Evolutionary conservation across 2,113 vertebrate species (phyloP).

Genomic region (Scophthalmus maximus): DNA sequence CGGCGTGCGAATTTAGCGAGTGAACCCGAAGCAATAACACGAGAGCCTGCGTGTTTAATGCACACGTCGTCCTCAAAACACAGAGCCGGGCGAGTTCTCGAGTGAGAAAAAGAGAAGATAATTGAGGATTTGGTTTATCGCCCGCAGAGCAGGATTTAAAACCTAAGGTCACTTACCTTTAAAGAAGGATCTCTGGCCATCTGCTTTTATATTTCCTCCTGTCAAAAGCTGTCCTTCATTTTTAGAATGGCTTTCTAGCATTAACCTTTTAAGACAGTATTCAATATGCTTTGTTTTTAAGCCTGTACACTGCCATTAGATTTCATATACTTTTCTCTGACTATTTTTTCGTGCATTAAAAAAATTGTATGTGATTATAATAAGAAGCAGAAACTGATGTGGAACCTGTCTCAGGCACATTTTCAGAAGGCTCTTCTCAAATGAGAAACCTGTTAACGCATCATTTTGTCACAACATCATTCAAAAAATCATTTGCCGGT

Average conservation of each 20-base stretch:
- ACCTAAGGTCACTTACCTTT: constrained; percentile 63
- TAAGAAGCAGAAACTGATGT: background rate
- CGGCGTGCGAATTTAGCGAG: background rate
- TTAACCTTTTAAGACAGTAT: constrained; percentile 23
- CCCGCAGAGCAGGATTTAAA: constrained; percentile 49
- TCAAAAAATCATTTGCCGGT: constrained; percentile 31
- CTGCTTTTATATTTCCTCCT: constrained; percentile 46
- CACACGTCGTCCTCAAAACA: constrained; percentile 3
- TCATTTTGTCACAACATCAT: too few species aligned
- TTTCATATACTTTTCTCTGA: too few species aligned
- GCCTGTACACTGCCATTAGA: background rate
- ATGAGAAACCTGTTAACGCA: too few species aligned
- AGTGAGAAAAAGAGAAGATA: constrained; percentile 43
- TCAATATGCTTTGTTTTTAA: background rate
- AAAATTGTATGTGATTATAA: background rate
- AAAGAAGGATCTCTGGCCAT: constrained; percentile 71
- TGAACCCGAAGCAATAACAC: constrained; percentile 8
- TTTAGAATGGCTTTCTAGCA: background rate
- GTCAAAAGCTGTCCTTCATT: background rate
- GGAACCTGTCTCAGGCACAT: background rate
- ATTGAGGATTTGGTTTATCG: constrained; percentile 53
- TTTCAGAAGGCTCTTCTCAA: constrained; percentile 24
- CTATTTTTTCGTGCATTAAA: too few species aligned
- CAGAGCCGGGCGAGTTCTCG: background rate
- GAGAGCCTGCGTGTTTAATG: background rate